These are phyloP conservation scores for Sterna hirundo DNA, from an alignment of 2,113 vertebrate species.

Conservation along the genomic window DNA sequence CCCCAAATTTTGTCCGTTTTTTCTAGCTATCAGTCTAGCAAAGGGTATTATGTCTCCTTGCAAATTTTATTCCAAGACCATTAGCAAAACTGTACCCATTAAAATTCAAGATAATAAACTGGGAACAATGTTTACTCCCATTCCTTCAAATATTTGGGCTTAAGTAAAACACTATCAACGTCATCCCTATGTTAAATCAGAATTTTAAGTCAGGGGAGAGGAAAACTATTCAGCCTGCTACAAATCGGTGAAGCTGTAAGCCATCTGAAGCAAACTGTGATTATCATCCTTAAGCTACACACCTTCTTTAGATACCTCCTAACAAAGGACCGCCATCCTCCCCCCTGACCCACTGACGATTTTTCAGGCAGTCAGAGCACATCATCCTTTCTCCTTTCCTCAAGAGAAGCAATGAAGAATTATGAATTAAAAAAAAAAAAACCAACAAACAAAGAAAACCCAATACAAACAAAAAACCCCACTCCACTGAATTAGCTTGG, in stretches of 20 bases:
- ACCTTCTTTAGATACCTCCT: not conserved
- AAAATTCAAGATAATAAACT: not conserved
- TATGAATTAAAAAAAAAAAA: not conserved
- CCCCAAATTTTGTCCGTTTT: accelerated
- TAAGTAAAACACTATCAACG: not conserved
- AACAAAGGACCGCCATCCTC: not conserved
- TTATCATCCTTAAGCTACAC: not conserved
- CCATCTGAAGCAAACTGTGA: not conserved
- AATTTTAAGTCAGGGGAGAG: not conserved
- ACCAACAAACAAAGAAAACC: not conserved
- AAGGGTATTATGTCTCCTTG: not conserved
- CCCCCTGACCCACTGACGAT: not conserved
- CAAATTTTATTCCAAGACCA: not conserved
- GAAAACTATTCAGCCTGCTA: not conserved
- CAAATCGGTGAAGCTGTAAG: not conserved
- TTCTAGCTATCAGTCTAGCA: not conserved
- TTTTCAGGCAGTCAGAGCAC: not conserved
- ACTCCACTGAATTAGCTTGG: not conserved
- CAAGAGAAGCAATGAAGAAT: not conserved
- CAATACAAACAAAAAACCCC: not conserved
- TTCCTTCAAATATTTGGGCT: not conserved
- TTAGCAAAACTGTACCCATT: not conserved
- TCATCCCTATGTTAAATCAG: not conserved
- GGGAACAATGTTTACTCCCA: not conserved
- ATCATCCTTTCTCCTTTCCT: not conserved